These are phyloP conservation scores for Bombus waltoni DNA, from an alignment of 1,140 invertebrate species.

Conservation along the genomic window DNA sequence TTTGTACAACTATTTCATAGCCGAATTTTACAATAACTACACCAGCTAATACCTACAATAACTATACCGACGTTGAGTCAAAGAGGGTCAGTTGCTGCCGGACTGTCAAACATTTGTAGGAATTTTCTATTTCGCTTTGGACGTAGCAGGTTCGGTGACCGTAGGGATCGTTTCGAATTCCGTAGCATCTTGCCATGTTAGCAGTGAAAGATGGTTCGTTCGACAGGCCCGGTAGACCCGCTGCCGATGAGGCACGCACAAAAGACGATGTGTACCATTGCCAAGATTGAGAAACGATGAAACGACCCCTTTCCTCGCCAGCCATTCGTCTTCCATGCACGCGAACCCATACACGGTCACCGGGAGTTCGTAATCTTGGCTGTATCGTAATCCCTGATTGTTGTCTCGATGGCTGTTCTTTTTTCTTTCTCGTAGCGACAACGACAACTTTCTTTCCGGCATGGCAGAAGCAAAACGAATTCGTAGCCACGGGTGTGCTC, in stretches of 20 bases:
- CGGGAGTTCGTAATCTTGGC: not conserved
- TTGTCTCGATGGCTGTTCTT: not conserved
- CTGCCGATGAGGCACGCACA: slow-evolving; percentile 22
- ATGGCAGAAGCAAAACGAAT: not conserved
- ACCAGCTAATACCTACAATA: no score
- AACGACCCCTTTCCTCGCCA: slow-evolving; percentile 1
- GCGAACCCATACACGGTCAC: not conserved
- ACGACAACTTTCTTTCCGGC: slow-evolving; percentile 3
- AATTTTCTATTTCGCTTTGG: no score
- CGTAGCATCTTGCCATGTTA: not conserved
- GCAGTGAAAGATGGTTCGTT: slow-evolving; percentile 17
- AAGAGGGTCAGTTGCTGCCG: not conserved
- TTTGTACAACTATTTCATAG: no score
- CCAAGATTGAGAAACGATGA: slow-evolving; percentile 39
- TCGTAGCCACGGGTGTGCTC: not conserved
- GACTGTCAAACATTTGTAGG: not conserved
- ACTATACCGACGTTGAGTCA: no score
- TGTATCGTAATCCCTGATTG: slow-evolving; percentile 17
- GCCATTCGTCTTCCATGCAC: slow-evolving; percentile 37
- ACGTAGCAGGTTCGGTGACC: not conserved
- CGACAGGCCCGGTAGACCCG: slow-evolving; percentile 33
- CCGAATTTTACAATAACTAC: no score
- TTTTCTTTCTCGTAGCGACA: no score
- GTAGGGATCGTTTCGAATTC: not conserved
- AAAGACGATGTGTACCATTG: not conserved